Evolutionary conservation across 2,113 vertebrate species (phyloP), one percentile per base, ranked within the genome.

Genomic region (Psittacula cyanocephala): DNA sequence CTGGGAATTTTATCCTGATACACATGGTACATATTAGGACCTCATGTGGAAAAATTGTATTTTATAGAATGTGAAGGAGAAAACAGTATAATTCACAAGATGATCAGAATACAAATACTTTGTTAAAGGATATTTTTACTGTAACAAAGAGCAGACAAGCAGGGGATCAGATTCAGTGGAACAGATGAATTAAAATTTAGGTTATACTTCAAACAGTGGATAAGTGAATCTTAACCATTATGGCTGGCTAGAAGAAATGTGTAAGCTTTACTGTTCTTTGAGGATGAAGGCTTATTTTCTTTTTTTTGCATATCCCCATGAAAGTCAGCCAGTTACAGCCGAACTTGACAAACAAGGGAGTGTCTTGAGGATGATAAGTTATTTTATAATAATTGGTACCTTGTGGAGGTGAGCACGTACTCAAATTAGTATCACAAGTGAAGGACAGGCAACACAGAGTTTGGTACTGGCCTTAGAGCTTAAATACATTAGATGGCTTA

Each of bases 21-120:
- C 93, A 92, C 52, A 62, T 96, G 94, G 94, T 93, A 82, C 22
- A 2, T 77, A 94, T 93, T 93, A 95, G 75, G 37, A n/a, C 19
- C 84, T 91, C 20, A 44, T 77, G 70, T 92, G 91, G 79, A 87
- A 91, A 94, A 85, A 93, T 13, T 16, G 10, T 68, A 13, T 87
- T 88, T 95, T 88, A 67, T 50, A 80, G 87, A 85, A 91, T 8
- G 4, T 85, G 65, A 93, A 72, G 69, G 53, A 5, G 59, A 68
- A 93, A 47, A 0, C 11, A 63, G 41, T 28, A 9, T 91, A 87
- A 74, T 70, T 95, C 59, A 80, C 59, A 89, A 87, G 67, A 79
- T 29, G 33, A 72, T 81, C 43, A 76, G 81, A 68, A 78, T 75
- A 70, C 50, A 76, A 84, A 84, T 91, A 60, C 64, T 78, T 86